Evolutionary conservation across 2,113 vertebrate species (phyloP).

Genomic region (Jaculus jaculus): DNA sequence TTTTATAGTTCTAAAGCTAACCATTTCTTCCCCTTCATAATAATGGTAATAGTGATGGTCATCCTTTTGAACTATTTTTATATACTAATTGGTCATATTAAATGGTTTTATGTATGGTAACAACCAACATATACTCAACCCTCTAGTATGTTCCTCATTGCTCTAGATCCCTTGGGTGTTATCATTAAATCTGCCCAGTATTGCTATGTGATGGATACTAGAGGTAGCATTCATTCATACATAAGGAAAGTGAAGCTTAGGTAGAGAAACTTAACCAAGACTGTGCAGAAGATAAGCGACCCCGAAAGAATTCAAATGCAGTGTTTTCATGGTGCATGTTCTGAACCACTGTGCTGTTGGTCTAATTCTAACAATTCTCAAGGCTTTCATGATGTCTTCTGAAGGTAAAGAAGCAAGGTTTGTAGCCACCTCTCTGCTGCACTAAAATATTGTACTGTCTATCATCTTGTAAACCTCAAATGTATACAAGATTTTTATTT

Average conservation of each 20-base stretch:
- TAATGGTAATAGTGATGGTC: neutral
- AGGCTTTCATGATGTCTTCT: neutral
- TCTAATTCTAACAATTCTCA: neutral
- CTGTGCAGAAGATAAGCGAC: neutral
- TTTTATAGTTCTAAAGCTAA: neutral
- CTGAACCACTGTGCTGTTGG: neutral
- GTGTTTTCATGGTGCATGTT: neutral
- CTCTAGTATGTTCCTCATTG: neutral
- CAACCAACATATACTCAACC: neutral
- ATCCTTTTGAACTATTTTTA: neutral
- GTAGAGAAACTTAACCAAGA: neutral
- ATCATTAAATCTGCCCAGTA: neutral
- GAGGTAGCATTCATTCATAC: neutral
- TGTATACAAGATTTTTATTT: too few species aligned
- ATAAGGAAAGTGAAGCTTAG: neutral
- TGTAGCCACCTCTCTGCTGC: neutral
- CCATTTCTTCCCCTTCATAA: neutral
- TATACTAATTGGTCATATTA: neutral
- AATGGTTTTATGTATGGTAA: neutral
- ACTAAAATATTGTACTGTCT: too few species aligned
- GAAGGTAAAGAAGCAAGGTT: neutral
- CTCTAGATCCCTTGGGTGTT: neutral
- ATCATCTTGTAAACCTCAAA: too few species aligned
- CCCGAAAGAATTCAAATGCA: neutral
- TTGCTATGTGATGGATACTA: neutral